These are phyloP conservation scores for Steinernema hermaphroditum DNA, from an alignment of 2,888 invertebrate species.

Conservation along the genomic window DNA sequence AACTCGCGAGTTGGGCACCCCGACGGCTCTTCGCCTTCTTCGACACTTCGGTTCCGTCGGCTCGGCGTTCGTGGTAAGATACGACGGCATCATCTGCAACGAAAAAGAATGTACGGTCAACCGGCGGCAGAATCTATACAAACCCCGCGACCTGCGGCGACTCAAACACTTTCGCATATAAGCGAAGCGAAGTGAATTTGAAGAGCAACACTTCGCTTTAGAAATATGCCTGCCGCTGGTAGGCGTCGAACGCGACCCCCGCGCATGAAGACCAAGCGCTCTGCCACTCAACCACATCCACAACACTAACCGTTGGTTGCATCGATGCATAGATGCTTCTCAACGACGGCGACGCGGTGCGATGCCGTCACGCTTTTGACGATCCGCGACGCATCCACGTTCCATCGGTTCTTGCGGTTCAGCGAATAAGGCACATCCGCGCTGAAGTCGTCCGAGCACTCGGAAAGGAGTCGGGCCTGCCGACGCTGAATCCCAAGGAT, in stretches of 20 bases:
- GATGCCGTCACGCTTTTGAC: background rate
- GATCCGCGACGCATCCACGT: conserved; percentile 40
- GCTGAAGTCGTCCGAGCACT: conserved; percentile 53
- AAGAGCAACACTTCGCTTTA: conserved; percentile 1
- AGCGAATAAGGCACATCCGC: conserved; percentile 58
- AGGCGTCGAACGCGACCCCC: background rate
- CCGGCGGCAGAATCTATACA: too few relatives aligned
- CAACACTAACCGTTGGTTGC: background rate
- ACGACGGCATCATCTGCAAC: background rate
- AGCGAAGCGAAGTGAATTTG: conserved; percentile 8
- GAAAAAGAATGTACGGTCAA: too few relatives aligned
- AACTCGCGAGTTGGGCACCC: background rate
- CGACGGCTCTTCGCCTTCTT: conserved; percentile 18
- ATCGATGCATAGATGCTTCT: conserved; percentile 14
- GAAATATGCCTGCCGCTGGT: background rate
- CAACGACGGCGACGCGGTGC: conserved; percentile 34
- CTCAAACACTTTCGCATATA: background rate
- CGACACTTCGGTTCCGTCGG: background rate
- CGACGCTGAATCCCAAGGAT: conserved; percentile 45
- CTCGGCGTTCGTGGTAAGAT: background rate
- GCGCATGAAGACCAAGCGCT: background rate
- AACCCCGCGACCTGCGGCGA: background rate
- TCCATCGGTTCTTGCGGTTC: conserved; percentile 62
- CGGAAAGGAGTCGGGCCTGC: conserved; percentile 55
- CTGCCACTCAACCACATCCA: background rate